phyloP scores from a whole-genome alignment of 2,113 vertebrate genomes.

The Gallinago media region DNA sequence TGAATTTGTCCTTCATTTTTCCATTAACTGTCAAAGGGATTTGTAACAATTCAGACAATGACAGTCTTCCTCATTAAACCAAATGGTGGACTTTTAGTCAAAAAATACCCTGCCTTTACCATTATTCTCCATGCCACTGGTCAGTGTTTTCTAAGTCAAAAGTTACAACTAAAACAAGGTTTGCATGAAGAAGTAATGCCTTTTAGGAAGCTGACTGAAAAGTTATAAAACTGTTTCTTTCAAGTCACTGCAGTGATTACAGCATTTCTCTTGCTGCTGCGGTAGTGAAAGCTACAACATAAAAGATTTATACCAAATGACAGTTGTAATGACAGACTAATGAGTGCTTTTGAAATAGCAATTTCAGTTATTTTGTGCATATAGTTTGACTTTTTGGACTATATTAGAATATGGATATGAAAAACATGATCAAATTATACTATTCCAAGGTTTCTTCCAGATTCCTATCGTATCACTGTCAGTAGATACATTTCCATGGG shows the following conservation, averaged over 20 bases:
- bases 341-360: neutral
- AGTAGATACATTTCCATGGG: neutral
- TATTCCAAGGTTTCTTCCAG: neutral
- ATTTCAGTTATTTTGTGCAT: neutral
- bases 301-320: neutral
- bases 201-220: neutral
- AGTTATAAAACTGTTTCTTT: neutral
- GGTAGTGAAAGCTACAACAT: neutral
- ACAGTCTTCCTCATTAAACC: constrained; percentile 43
- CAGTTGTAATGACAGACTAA: neutral
- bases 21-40: neutral
- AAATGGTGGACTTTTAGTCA: neutral
- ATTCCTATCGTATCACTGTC: neutral
- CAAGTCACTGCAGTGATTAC: neutral
- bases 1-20: constrained; percentile 25
- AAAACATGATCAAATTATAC: neutral
- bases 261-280: neutral
- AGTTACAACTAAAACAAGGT: neutral
- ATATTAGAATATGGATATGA: neutral
- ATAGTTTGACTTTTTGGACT: neutral
- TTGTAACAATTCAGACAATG: constrained; percentile 47
- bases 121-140: neutral
- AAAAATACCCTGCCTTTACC: constrained; percentile 12
- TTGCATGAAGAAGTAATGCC: neutral
- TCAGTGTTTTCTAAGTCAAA: constrained; percentile 8